Evolutionary conservation across 2,888 invertebrate genomes (phyloP).

Genomic region (Drosophila barbarae): DNA sequence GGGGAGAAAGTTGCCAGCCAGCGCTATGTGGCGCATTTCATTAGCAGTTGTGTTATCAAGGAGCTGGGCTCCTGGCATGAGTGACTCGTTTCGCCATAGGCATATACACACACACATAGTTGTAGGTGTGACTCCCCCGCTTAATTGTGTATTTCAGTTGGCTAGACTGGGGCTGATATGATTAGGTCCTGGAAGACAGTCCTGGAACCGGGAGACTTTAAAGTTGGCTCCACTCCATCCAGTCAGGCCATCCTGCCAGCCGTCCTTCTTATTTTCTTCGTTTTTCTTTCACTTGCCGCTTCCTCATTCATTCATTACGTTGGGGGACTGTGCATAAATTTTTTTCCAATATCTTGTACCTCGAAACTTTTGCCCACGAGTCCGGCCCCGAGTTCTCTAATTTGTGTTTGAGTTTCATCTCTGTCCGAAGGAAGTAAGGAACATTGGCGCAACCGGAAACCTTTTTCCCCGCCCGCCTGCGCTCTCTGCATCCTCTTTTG

Average conservation of each 20-base stretch:
- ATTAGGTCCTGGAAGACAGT: slow-evolving; percentile 24
- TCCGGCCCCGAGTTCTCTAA: slow-evolving; percentile 63
- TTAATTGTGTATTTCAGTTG: slow-evolving; percentile 58
- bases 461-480: slow-evolving; percentile 51
- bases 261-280: not conserved
- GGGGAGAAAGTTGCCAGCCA: slow-evolving; percentile 59
- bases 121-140: slow-evolving; percentile 50
- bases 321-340: slow-evolving; percentile 39
- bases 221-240: slow-evolving; percentile 26
- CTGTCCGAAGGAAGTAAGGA: slow-evolving; percentile 70
- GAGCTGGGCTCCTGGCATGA: slow-evolving; percentile 20
- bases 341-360: slow-evolving; percentile 52
- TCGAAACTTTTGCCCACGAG: slow-evolving; percentile 49
- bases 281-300: slow-evolving; percentile 32
- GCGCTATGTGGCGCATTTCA: slow-evolving; percentile 73
- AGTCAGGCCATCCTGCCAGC: not conserved
- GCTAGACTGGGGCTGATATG: slow-evolving; percentile 39
- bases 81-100: slow-evolving; percentile 54
- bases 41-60: slow-evolving; percentile 64
- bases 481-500: slow-evolving; percentile 30
- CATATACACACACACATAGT: slow-evolving; percentile 19
- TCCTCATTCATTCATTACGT: slow-evolving; percentile 51
- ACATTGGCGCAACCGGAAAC: slow-evolving; percentile 74
- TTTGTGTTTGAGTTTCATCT: slow-evolving; percentile 73
- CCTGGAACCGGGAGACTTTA: slow-evolving; percentile 5